A percentile compares a stretch with the other conserved stretches of the same genome.
These are phyloP conservation scores for Drosophila gaucha DNA, from an alignment of 2,888 invertebrate genomes.

Conservation along the genomic window DNA sequence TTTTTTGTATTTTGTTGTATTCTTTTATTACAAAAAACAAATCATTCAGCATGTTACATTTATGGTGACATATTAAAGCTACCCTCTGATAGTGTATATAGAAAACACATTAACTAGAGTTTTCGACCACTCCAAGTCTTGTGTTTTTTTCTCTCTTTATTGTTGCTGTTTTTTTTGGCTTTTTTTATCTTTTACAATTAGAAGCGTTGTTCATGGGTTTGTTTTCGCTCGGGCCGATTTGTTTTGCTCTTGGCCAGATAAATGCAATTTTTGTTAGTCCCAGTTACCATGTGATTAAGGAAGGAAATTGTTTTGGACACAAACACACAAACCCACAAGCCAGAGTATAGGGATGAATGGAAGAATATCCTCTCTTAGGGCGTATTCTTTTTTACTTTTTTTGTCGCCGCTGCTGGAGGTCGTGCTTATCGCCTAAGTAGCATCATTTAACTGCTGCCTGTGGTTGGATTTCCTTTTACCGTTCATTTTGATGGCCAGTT, in stretches of 20 bases:
- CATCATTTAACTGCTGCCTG: slow-evolving; percentile 78
- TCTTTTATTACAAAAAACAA: too few relatives aligned
- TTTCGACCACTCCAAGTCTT: slow-evolving; percentile 55
- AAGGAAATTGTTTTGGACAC: slow-evolving; percentile 84
- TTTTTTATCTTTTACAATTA: slow-evolving; percentile 76
- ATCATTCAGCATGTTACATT: neutral
- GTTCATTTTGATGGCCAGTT: slow-evolving; percentile 38
- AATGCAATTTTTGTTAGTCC: slow-evolving; percentile 69
- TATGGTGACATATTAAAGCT: neutral
- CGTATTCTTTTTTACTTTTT: slow-evolving; percentile 8
- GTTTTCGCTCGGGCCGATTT: slow-evolving; percentile 58
- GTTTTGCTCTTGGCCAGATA: slow-evolving; percentile 67
- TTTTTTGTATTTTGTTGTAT: too few relatives aligned
- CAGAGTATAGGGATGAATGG: slow-evolving; percentile 30
- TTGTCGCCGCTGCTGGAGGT: slow-evolving; percentile 37
- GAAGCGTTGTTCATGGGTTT: slow-evolving; percentile 62
- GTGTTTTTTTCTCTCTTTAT: slow-evolving; percentile 30
- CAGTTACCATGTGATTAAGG: slow-evolving; percentile 82
- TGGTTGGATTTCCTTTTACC: slow-evolving; percentile 50
- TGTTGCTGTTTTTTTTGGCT: slow-evolving; percentile 19
- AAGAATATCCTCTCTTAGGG: slow-evolving; percentile 24
- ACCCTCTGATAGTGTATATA: slow-evolving; percentile 5
- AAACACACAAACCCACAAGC: slow-evolving; percentile 53
- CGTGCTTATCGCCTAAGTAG: slow-evolving; percentile 72
- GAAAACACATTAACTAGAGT: slow-evolving; percentile 61